phyloP scores from a whole-genome alignment of 1,140 invertebrate species.

The Calephelis nemesis region DNA sequence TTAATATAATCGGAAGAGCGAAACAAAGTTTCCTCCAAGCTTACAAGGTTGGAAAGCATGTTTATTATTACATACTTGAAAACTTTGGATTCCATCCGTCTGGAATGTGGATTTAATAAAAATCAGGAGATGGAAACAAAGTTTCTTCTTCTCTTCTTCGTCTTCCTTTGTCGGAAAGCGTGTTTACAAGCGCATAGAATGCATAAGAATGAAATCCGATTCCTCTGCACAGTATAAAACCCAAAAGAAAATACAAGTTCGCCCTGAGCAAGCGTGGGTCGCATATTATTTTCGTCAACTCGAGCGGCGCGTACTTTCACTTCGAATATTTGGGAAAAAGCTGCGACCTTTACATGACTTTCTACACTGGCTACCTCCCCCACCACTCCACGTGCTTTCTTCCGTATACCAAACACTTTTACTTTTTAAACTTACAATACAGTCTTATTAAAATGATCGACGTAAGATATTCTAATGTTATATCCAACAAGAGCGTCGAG shows the following conservation, averaged over 20 bases:
- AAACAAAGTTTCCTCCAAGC: too few species aligned
- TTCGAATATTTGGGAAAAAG: constrained; percentile 77
- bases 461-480: constrained; percentile 9
- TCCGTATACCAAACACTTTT: constrained; percentile 57
- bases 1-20: too few species aligned
- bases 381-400: constrained; percentile 46
- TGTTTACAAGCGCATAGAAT: too few species aligned
- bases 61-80: too few species aligned
- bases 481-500: constrained; percentile 3
- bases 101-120: too few species aligned
- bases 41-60: too few species aligned
- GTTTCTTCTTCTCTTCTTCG: too few species aligned
- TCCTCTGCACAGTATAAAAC: not conserved
- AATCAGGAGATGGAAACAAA: too few species aligned
- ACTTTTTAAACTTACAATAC: constrained; percentile 49
- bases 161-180: too few species aligned
- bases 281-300: constrained; percentile 56
- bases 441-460: constrained; percentile 24
- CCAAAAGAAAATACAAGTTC: not conserved
- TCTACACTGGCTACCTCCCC: constrained; percentile 40
- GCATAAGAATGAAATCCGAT: not conserved
- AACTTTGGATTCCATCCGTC: too few species aligned
- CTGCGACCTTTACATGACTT: constrained; percentile 74
- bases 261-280: constrained; percentile 18
- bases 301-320: constrained; percentile 66